Evolutionary conservation across 2,888 invertebrate genomes (phyloP).

Genomic region (Pammene fasciana): DNA sequence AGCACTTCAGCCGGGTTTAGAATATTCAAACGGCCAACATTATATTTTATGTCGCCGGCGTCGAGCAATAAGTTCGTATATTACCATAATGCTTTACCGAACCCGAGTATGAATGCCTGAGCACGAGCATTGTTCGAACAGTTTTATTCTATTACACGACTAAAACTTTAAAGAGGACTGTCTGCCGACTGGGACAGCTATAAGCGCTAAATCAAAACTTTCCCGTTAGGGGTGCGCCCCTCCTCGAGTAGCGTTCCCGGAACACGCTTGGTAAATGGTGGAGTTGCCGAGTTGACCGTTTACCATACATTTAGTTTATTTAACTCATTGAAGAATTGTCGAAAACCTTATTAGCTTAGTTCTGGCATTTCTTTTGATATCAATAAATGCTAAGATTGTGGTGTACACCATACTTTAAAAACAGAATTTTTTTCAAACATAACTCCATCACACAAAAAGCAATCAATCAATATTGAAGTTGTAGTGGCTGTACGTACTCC

Average conservation of each 20-base stretch:
- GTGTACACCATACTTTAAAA: no score
- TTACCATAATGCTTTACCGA: constrained; percentile 62
- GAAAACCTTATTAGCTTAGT: no score
- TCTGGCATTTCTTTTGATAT: no score
- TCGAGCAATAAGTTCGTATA: constrained; percentile 66
- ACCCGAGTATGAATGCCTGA: constrained; percentile 68
- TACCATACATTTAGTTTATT: constrained; percentile 42
- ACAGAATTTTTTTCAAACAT: no score
- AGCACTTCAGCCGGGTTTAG: constrained; percentile 56
- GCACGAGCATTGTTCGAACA: constrained; percentile 72
- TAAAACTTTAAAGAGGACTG: constrained; percentile 79
- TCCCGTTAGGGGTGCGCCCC: constrained; percentile 64
- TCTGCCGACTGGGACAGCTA: constrained; percentile 72
- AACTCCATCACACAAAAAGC: no score
- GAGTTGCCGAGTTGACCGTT: constrained; percentile 60
- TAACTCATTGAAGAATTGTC: no score
- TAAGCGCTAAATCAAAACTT: constrained; percentile 83
- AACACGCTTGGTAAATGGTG: constrained; percentile 65
- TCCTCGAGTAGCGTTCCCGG: constrained; percentile 64
- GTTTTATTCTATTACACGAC: constrained; percentile 81
- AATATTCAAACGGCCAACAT: constrained; percentile 70
- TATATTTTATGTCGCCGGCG: constrained; percentile 65
- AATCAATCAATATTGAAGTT: no score
- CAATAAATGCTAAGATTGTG: no score
- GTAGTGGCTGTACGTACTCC: no score